These are phyloP conservation scores for Anoplolepis gracilipes DNA, from an alignment of 1,140 invertebrate genomes.

Conservation along the genomic window DNA sequence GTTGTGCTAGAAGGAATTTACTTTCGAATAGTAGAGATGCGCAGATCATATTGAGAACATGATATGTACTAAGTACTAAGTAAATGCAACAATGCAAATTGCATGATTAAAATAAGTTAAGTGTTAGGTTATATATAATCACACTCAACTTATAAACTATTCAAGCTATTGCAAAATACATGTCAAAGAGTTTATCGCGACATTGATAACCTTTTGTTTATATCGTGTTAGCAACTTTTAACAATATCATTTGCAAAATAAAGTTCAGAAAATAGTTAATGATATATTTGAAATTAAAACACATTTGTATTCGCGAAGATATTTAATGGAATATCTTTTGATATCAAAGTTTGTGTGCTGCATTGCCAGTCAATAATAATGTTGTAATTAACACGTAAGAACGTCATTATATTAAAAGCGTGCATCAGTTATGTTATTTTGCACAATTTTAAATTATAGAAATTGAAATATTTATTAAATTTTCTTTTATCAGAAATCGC, in stretches of 20 bases:
- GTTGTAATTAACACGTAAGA: conserved; percentile 19
- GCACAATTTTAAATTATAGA: conserved; percentile 16
- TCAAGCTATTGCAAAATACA: background rate
- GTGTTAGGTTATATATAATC: background rate
- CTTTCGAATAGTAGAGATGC: conserved; percentile 9
- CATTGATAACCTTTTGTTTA: background rate
- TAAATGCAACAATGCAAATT: background rate
- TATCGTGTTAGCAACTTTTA: background rate
- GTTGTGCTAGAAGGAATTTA: conserved; percentile 20
- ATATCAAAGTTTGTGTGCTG: background rate
- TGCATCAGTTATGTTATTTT: conserved; percentile 19
- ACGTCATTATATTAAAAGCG: conserved; percentile 11
- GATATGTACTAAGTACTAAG: no score
- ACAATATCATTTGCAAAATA: background rate
- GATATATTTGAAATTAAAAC: background rate
- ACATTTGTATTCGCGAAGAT: background rate
- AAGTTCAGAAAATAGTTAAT: no score
- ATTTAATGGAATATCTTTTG: background rate
- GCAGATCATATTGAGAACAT: conserved; percentile 24
- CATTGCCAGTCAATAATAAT: background rate
- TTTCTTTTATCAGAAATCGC: conserved; percentile 16
- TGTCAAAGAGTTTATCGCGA: background rate
- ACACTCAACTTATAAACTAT: no score
- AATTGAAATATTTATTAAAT: conserved; percentile 47
- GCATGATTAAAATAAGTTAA: background rate